phyloP scores from a whole-genome alignment of 2,113 vertebrate genomes.

The Grallaria varia region DNA sequence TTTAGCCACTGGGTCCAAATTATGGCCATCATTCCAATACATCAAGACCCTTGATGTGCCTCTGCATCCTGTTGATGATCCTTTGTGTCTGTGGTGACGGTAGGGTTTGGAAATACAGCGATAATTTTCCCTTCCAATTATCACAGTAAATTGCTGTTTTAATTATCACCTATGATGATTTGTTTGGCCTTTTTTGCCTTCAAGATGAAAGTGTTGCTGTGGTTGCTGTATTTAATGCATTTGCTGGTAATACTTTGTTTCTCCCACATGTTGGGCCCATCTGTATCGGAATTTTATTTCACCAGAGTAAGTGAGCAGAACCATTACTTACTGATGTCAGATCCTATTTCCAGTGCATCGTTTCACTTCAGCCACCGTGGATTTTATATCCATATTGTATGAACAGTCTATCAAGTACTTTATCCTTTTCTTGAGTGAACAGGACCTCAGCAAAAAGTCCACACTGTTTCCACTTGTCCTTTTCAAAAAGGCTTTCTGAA shows the following conservation, averaged over 20 bases:
- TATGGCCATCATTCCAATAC: not conserved
- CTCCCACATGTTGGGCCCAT: conserved; percentile 41
- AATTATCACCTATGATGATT: conserved; percentile 24
- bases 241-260: conserved; percentile 35
- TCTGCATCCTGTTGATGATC: not conserved
- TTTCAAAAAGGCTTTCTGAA: not conserved
- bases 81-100: not conserved
- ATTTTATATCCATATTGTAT: conserved; percentile 20
- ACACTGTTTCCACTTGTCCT: not conserved
- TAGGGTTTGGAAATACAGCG: not conserved
- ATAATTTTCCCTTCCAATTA: conserved; percentile 6
- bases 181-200: conserved; percentile 1
- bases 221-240: conserved; percentile 17
- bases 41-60: not conserved
- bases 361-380: conserved; percentile 40
- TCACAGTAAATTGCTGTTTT: not conserved
- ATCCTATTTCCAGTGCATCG: conserved; percentile 23
- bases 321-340: conserved; percentile 35
- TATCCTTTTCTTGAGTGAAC: conserved; percentile 1
- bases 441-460: not conserved
- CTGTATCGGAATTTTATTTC: conserved; percentile 40
- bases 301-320: conserved; percentile 20
- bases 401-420: conserved; percentile 3
- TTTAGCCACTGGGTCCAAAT: not conserved
- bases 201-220: conserved; percentile 21